phyloP scores from a whole-genome alignment of 1,140 invertebrate species.

The Melitaea cinxia region DNA sequence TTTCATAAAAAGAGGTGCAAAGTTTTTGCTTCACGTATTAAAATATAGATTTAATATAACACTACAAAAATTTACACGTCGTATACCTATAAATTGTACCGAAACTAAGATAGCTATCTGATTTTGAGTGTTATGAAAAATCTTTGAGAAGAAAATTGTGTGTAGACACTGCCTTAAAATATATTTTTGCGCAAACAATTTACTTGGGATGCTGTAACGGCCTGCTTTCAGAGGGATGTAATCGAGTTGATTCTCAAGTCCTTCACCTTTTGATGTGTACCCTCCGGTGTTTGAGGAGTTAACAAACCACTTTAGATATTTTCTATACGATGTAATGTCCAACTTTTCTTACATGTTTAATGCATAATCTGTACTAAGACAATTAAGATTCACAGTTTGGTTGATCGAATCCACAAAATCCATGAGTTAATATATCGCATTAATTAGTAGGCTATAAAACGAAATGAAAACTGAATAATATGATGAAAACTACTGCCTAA shows the following conservation, averaged over 20 bases:
- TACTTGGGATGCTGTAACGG: constrained; percentile 13
- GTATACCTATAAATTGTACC: not conserved
- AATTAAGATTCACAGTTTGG: too few relatives aligned
- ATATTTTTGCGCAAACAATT: constrained; percentile 21
- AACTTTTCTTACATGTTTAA: too few relatives aligned
- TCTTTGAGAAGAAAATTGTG: constrained; percentile 3
- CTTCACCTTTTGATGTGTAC: constrained; percentile 44
- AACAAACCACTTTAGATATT: constrained; percentile 25
- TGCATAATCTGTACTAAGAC: too few relatives aligned
- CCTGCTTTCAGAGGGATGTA: constrained; percentile 42
- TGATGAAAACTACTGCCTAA: too few relatives aligned
- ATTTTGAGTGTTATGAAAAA: not conserved
- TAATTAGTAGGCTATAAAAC: too few relatives aligned
- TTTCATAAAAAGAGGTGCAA: too few relatives aligned
- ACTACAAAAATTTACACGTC: too few relatives aligned
- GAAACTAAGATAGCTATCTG: not conserved
- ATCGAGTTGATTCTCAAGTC: constrained; percentile 40
- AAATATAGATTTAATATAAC: too few relatives aligned
- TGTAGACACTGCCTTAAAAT: constrained; percentile 26
- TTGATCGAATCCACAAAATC: too few relatives aligned
- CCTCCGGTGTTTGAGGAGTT: constrained; percentile 25
- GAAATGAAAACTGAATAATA: too few relatives aligned
- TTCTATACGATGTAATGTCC: constrained; percentile 3
- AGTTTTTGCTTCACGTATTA: too few relatives aligned
- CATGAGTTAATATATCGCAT: too few relatives aligned